Percentiles rank a stretch among this genome's conserved stretches.
Conservation (phyloP, 2,888 invertebrate species). For the Macrophya alboannulata region DNA sequence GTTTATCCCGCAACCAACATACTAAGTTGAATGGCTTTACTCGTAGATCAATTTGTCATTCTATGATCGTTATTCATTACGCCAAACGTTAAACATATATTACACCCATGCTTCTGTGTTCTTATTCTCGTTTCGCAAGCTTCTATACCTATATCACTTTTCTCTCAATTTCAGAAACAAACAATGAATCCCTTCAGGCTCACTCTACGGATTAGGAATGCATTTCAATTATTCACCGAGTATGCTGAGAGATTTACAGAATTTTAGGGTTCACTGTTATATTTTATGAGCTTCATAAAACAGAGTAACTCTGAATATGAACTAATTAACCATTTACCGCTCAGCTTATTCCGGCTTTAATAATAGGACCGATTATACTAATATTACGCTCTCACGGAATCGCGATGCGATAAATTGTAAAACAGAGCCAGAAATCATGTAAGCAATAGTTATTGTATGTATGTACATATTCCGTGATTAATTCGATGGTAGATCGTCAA, state of each 20-base stretch:
- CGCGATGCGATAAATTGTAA: background rate
- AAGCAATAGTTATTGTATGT: background rate
- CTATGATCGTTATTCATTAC: constrained; percentile 34
- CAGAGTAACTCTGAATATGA: constrained; percentile 18
- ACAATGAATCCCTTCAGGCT: background rate
- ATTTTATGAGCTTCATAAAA: background rate
- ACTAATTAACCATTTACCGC: constrained; percentile 18
- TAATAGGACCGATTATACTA: background rate
- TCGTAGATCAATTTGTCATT: constrained; percentile 43
- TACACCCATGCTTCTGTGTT: background rate
- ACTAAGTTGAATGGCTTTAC: constrained; percentile 42
- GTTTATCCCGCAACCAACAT: constrained; percentile 21
- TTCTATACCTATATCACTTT: constrained; percentile 23
- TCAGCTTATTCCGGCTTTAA: background rate
- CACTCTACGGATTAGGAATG: constrained; percentile 11
- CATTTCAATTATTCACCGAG: constrained; percentile 16
- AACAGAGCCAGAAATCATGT: background rate
- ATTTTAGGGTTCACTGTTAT: constrained; percentile 26
- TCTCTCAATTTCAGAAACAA: constrained; percentile 23
- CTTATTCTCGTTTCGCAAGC: constrained; percentile 9
- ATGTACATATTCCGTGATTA: background rate
- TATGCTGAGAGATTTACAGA: constrained; percentile 18
- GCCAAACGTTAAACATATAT: background rate
- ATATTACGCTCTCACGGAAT: background rate
- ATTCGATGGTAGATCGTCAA: background rate